Evolutionary conservation across 2,888 invertebrate species (phyloP), one percentile per base, ranked within the genome.

Genomic region (Andrena flavipes): DNA sequence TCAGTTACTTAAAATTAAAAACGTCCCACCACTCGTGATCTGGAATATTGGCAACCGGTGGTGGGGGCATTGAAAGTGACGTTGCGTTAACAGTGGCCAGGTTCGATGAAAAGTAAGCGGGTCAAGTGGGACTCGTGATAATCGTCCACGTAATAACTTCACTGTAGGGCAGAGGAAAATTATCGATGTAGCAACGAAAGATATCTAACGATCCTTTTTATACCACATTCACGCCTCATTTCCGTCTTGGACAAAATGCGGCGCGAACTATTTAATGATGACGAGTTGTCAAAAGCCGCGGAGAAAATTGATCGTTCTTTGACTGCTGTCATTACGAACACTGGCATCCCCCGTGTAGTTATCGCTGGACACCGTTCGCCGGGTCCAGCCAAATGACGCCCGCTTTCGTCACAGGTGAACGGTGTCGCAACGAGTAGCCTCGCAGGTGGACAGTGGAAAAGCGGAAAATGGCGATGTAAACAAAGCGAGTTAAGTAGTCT

Each of bases 251-350:
- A 42, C 42, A 29, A 65, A 60, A 56, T 8, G 59, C 35, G 1
- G 26, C 65, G 49, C 20, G n/a, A 69, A 26, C 59, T 49, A 80
- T 64, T 42, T 29, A 30, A 76, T 75, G 76, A 76, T 75, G 59
- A 64, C 56, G 59, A 16, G 51, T 10, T 48, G n/a, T 26, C 26
- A 10, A 48, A 26, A n/a, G 2, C n/a, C 16, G 30, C 51, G 33
- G 7, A 13, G 48, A 48, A 59, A 23, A 62, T 60, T 33, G 23
- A 63, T 26, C 63, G 62, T 10, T 62, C 20, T 23, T 35, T 35
- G n/a, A 29, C 20, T 8, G 35, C 42, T 35, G 42, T 63, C 26
- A 63, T 42, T 63, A 49, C 20, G 42, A 33, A 23, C 26, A 62
- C 35, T 23, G 23, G 42, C 42, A 16, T 13, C 23, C 23, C 42